Evolutionary conservation across 2,888 invertebrate species (phyloP).

Genomic region (Brachyptera putata): DNA sequence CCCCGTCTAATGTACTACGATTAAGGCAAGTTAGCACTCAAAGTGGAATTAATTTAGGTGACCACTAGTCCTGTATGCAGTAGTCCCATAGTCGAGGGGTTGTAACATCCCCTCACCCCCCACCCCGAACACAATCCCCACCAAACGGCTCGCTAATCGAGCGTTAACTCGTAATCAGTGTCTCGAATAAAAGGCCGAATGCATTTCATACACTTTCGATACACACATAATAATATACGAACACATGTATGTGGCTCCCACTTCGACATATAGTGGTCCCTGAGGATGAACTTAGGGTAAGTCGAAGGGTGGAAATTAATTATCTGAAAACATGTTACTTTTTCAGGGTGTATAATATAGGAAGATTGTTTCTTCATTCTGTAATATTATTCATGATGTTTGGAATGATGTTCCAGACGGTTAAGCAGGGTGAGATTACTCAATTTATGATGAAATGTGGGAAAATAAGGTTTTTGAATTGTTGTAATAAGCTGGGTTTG

Average conservation of each 20-base stretch:
- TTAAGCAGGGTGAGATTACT: no score
- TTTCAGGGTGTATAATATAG: conserved; percentile 1
- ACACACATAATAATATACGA: neutral
- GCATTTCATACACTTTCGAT: neutral
- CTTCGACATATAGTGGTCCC: neutral
- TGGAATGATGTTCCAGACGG: no score
- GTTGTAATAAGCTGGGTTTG: no score
- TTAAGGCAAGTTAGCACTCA: neutral
- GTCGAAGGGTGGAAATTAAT: conserved; percentile 14
- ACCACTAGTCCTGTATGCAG: neutral
- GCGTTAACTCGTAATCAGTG: conserved; percentile 33
- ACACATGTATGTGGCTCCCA: neutral
- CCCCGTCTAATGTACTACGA: neutral
- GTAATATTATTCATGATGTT: neutral
- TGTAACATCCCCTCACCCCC: neutral
- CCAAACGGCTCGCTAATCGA: conserved; percentile 30
- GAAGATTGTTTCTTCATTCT: conserved; percentile 17
- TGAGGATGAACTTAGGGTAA: neutral
- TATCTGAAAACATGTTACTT: conserved; percentile 19
- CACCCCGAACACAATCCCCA: neutral
- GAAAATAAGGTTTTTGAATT: no score
- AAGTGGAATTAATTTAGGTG: conserved; percentile 14
- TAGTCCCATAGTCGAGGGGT: no score
- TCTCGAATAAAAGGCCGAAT: conserved; percentile 27
- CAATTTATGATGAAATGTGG: no score